Conservation (phyloP, 2,797 vertebrate genomes). For the Chrysocyon brachyurus region DNA sequence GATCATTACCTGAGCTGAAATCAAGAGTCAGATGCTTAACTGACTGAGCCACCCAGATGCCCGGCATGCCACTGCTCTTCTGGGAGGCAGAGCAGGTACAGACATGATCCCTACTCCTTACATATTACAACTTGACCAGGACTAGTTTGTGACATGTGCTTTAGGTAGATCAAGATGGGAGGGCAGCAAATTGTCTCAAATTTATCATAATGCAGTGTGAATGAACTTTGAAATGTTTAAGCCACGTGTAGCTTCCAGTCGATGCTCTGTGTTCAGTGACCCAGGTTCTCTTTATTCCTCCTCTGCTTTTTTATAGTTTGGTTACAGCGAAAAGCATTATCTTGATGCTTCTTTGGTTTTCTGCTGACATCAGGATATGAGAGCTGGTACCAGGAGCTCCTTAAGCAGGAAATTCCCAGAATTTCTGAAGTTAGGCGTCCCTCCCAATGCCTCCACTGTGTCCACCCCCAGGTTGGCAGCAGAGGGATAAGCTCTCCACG, state of each 20-base stretch:
- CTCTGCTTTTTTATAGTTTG: not conserved
- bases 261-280: not conserved
- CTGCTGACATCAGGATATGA: not conserved
- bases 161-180: not conserved
- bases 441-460: rapidly evolving
- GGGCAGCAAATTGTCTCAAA: not conserved
- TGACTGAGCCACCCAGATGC: not conserved
- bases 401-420: not conserved
- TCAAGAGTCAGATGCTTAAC: not conserved
- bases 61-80: not conserved
- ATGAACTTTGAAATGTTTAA: not conserved
- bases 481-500: not conserved
- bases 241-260: not conserved
- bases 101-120: not conserved
- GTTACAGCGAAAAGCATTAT: not conserved
- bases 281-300: not conserved
- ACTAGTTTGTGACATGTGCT: not conserved
- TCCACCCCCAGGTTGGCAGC: not conserved
- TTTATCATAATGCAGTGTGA: not conserved
- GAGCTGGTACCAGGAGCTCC: not conserved
- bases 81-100: not conserved
- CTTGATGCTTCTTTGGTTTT: not conserved
- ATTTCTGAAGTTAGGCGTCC: not conserved
- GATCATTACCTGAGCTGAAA: not conserved
- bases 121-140: no score